phyloP scores from a whole-genome alignment of 2,888 invertebrate species.

The Balanococcus diminutus region DNA sequence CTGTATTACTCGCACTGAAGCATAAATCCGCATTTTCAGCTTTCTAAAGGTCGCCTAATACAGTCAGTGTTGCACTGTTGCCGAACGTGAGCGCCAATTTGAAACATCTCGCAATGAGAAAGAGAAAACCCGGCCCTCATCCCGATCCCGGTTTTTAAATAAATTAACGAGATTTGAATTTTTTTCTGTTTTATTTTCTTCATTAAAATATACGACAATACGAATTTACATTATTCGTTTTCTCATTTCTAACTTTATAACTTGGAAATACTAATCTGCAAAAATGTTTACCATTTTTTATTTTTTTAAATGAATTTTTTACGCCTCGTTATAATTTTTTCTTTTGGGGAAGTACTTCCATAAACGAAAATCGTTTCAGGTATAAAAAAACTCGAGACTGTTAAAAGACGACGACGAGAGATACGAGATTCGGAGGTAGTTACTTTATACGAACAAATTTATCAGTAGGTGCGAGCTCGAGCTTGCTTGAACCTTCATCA shows the following conservation, averaged over 20 bases:
- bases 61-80: slow-evolving; percentile 23
- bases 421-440: not conserved
- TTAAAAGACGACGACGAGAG: too few species aligned
- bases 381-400: not conserved
- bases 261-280: not conserved
- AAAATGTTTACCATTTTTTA: not conserved
- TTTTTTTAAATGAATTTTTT: slow-evolving; percentile 12
- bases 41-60: not conserved
- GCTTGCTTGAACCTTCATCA: not conserved
- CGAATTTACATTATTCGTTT: not conserved
- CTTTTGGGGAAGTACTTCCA: not conserved
- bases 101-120: not conserved
- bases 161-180: not conserved
- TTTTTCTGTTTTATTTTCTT: not conserved
- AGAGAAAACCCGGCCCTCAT: not conserved
- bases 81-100: not conserved
- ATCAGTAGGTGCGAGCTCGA: not conserved
- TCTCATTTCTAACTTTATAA: not conserved
- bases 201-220: not conserved
- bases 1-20: slow-evolving; percentile 12
- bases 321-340: not conserved
- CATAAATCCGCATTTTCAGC: slow-evolving; percentile 30
- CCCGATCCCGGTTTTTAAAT: not conserved
- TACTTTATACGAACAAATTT: not conserved
- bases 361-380: not conserved